Conservation (phyloP, 2,113 vertebrate genomes). For the Meleagris gallopavo region DNA sequence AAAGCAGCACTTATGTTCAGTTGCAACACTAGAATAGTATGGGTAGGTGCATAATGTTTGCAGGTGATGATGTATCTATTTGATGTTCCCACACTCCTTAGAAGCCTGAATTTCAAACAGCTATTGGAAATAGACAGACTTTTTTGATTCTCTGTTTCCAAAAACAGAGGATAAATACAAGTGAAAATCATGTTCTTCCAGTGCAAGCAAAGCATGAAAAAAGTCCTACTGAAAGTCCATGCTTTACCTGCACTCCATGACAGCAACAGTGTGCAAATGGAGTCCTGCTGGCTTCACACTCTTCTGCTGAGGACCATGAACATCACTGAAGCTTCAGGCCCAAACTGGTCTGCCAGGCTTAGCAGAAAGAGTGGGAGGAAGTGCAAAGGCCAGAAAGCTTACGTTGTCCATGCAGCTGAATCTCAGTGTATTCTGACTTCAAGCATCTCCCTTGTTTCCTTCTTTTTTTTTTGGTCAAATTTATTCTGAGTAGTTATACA, state of each 20-base stretch:
- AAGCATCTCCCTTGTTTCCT: background rate
- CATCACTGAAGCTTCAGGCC: background rate
- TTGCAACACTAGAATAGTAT: background rate
- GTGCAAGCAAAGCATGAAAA: background rate
- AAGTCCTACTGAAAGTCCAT: background rate
- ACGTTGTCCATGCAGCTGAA: background rate
- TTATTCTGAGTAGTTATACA: background rate
- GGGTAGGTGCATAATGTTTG: background rate
- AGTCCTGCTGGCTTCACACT: background rate
- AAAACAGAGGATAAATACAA: background rate
- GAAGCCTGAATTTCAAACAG: background rate
- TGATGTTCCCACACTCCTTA: background rate
- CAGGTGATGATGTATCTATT: background rate
- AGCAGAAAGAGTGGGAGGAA: background rate
- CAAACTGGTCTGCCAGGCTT: background rate
- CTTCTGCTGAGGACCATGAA: background rate
- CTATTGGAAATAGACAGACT: background rate
- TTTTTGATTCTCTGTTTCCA: background rate
- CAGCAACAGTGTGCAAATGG: background rate
- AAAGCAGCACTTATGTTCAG: background rate
- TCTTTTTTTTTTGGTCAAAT: background rate
- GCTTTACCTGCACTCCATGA: rapidly evolving
- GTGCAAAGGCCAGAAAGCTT: background rate
- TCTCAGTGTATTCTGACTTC: background rate
- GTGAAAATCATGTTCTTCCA: background rate